Percentiles rank a stretch among this genome's conserved stretches.
These are phyloP conservation scores for Spilarctia lutea DNA, from an alignment of 2,888 invertebrate genomes.

Conservation along the genomic window DNA sequence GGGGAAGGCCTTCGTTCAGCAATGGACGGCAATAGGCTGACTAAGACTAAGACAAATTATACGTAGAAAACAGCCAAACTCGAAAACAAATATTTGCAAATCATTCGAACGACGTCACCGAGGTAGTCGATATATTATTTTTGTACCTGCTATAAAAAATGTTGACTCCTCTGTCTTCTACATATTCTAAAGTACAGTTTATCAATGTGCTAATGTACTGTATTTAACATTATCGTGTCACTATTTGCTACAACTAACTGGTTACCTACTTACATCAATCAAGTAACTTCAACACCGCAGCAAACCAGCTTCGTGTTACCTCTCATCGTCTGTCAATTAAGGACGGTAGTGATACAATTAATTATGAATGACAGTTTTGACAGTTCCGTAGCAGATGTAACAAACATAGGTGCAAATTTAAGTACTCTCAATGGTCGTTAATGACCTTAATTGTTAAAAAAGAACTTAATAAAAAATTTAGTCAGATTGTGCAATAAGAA, in stretches of 20 bases:
- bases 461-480: too few species aligned
- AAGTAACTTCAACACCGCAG: slow-evolving; percentile 15
- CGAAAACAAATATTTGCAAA: too few species aligned
- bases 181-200: slow-evolving; percentile 4
- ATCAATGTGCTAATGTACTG: slow-evolving; percentile 23
- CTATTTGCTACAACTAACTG: slow-evolving; percentile 23
- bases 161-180: neutral
- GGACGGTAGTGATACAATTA: neutral
- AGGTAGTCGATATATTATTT: neutral
- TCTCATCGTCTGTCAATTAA: neutral
- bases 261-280: slow-evolving; percentile 44
- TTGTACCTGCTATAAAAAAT: neutral
- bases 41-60: too few species aligned
- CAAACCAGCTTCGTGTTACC: neutral
- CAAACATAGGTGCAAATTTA: neutral
- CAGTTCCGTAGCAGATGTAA: neutral
- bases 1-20: too few species aligned
- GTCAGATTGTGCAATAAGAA: too few species aligned
- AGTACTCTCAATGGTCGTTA: too few species aligned
- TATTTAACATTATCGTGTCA: slow-evolving; percentile 28
- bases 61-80: too few species aligned
- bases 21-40: too few species aligned
- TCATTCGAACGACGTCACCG: too few species aligned
- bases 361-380: neutral
- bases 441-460: too few species aligned